Evolutionary conservation across 2,113 vertebrate species (phyloP), one percentile per base, ranked within the genome.

Genomic region (Chlamydotis undulata): DNA sequence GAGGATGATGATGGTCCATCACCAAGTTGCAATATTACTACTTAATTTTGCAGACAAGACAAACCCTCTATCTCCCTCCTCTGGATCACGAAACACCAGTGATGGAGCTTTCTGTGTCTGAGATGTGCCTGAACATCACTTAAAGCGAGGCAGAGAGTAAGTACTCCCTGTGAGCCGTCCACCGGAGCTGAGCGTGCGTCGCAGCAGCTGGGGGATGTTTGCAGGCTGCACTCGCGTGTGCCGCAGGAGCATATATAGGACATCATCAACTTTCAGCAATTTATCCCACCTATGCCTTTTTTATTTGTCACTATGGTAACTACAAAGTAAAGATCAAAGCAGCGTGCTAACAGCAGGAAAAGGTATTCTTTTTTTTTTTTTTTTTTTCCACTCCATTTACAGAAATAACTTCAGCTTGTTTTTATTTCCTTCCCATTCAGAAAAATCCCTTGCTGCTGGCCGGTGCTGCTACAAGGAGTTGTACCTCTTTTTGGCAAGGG

Each of bases 241-340:
- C 86, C 43, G n/a, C 33, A 74, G 89, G 65, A 70, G 83, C 67
- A n/a, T 18, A 47, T 69, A 53, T 70, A 94, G 84, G 84, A 82
- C 81, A 85, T 15, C 41, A 26, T 43, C 83, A 92, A 83, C 68
- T 74, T 90, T 12, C 43, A 77, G 63, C 69, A 84, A 90, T 87
- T 90, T 94, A 90, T 96, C 94, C 89, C 69, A 94, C 86, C 78
- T 92, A 60, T 94, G 89, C 63, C 55, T 93, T 69, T 89, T 96
- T 90, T 77, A 71, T 87, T 90, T 92, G 82, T 95, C 89, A 77
- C 91, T 91, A 95, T 92, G 89, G 94, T 83, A 95, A 95, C 94
- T 87, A 96, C 94, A 92, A 94, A 95, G 86, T 90, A 90, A 94
- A 92, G 91, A 96, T 96, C 94, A 96, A 95, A 96, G 91, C 83